Evolutionary conservation across 2,888 invertebrate genomes (phyloP).

Genomic region (Sceliomorpha sp.): DNA sequence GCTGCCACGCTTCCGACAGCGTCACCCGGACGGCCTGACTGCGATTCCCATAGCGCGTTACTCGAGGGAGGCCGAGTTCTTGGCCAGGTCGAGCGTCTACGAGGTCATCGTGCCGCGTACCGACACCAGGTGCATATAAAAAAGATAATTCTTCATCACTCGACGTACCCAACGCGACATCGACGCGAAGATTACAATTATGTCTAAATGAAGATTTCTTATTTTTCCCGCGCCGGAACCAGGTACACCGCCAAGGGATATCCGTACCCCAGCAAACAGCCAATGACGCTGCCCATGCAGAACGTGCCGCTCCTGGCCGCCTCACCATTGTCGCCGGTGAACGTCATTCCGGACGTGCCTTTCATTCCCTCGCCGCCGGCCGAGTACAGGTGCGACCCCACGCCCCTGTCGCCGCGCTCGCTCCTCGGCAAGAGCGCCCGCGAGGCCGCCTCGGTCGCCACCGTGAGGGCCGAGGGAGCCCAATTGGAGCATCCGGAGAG

Average conservation of each 20-base stretch:
- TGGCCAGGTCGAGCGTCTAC: conserved; percentile 80
- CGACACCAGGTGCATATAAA: conserved; percentile 83
- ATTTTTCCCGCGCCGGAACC: not conserved
- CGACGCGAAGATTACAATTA: too few species aligned
- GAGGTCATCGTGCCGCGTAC: conserved; percentile 61
- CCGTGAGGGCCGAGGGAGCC: conserved; percentile 82
- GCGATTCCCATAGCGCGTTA: conserved; percentile 83
- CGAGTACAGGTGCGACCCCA: conserved; percentile 85
- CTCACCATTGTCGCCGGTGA: conserved; percentile 66
- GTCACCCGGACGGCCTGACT: conserved; percentile 81
- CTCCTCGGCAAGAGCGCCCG: conserved; percentile 78
- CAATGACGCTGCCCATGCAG: conserved; percentile 80
- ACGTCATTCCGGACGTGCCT: conserved; percentile 76
- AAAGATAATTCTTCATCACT: conserved; percentile 1
- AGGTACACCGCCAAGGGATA: conserved; percentile 91
- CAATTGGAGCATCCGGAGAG: conserved; percentile 85
- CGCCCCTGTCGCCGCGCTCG: conserved; percentile 81
- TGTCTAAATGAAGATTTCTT: too few species aligned
- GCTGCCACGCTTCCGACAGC: conserved; percentile 85
- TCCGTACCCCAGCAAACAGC: conserved; percentile 82
- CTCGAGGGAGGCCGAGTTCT: conserved; percentile 85
- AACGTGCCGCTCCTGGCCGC: conserved; percentile 52
- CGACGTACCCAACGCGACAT: not conserved
- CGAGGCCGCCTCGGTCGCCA: conserved; percentile 82
- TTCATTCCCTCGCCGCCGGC: conserved; percentile 87